Evolutionary conservation across 2,113 vertebrate species (phyloP).

Genomic region (Xiphophorus couchianus): DNA sequence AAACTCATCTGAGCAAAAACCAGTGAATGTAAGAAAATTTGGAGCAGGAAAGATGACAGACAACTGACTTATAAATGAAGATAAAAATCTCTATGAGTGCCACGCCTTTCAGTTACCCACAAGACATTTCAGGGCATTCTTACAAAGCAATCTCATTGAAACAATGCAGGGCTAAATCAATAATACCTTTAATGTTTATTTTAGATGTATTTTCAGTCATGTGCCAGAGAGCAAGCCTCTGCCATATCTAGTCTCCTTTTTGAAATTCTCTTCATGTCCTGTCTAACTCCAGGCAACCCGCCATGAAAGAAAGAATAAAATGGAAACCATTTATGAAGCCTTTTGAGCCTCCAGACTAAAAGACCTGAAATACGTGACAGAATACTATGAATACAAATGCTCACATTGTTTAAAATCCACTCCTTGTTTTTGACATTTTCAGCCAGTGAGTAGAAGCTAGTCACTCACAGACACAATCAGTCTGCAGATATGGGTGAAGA

Average conservation of each 20-base stretch:
- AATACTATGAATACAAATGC: slow-evolving; percentile 39
- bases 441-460: background rate
- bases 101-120: too few relatives aligned
- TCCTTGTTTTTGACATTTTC: slow-evolving; percentile 13
- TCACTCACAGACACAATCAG: background rate
- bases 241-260: background rate
- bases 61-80: background rate
- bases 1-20: background rate
- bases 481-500: background rate
- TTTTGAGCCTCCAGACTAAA: slow-evolving; percentile 25
- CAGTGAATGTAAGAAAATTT: background rate
- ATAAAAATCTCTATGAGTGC: background rate
- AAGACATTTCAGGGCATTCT: background rate
- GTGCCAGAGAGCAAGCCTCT: background rate
- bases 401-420: slow-evolving; percentile 18
- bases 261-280: slow-evolving; percentile 2
- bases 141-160: slow-evolving; percentile 3
- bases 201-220: background rate
- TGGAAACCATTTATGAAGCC: slow-evolving; percentile 19
- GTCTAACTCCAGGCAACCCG: background rate
- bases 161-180: background rate
- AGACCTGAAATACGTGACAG: slow-evolving; percentile 5
- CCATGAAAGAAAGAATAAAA: slow-evolving; percentile 8
- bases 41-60: background rate
- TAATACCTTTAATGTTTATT: background rate